A percentile compares a stretch with the other conserved stretches of the same genome.
phyloP scores from a whole-genome alignment of 2,797 vertebrate species.

The Rhynchonycteris naso region DNA sequence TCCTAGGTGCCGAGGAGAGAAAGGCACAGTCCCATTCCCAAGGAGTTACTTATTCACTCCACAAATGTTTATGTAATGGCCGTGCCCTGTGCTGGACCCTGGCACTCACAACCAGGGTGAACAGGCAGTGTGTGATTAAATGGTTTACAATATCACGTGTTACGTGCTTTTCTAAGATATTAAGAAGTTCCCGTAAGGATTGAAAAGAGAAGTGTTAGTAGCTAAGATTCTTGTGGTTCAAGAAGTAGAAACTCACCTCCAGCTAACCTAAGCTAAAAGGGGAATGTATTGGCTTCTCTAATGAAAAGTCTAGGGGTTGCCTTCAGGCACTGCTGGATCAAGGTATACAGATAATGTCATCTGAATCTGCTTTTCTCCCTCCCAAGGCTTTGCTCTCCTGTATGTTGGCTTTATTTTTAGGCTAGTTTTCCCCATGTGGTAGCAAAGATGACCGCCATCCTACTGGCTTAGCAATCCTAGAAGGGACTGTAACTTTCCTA shows the following conservation, averaged over 20 bases:
- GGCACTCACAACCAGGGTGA: not conserved
- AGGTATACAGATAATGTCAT: not conserved
- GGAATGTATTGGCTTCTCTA: not conserved
- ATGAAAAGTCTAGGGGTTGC: not conserved
- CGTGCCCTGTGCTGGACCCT: not conserved
- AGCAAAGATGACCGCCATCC: not conserved
- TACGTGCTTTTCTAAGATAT: slow-evolving; percentile 52
- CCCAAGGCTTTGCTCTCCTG: not conserved
- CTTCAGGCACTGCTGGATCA: slow-evolving; percentile 54
- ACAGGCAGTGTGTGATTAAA: slow-evolving; percentile 36
- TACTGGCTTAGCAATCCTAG: not conserved
- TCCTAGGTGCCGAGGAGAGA: slow-evolving; percentile 43
- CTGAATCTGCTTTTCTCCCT: not conserved
- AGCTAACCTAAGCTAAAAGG: not conserved
- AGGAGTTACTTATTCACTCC: slow-evolving; percentile 27
- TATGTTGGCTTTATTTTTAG: not conserved
- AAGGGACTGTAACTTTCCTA: not conserved
- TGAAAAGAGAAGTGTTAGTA: slow-evolving; percentile 31
- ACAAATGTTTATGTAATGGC: slow-evolving; percentile 45
- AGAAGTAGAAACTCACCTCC: slow-evolving; percentile 19
- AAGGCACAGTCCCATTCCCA: not conserved
- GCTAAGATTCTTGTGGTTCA: not conserved
- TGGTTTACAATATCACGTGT: slow-evolving; percentile 16
- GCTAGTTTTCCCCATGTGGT: not conserved
- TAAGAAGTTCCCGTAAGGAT: slow-evolving; percentile 7